Evolutionary conservation across 2,113 vertebrate species (phyloP).

Genomic region (Glaucomys volans): DNA sequence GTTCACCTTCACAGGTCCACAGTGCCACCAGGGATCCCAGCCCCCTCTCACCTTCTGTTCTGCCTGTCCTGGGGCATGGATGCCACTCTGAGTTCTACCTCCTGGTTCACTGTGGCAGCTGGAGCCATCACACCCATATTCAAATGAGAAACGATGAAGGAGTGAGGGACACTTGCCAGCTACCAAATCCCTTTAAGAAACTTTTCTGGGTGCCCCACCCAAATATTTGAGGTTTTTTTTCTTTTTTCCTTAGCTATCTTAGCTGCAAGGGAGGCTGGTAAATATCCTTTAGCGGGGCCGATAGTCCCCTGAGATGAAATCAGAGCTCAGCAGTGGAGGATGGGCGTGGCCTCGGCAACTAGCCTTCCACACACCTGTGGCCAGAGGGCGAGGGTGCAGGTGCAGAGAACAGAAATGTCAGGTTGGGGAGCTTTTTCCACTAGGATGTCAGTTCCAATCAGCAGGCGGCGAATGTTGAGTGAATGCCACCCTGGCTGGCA

Average conservation of each 20-base stretch:
- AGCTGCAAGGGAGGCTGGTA: neutral
- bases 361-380: neutral
- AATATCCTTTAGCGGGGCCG: neutral
- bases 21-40: neutral
- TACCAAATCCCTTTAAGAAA: neutral
- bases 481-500: neutral
- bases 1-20: too few species aligned
- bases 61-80: neutral
- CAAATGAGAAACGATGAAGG: neutral
- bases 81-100: neutral
- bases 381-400: neutral
- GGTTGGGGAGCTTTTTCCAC: neutral
- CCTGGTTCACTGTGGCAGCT: neutral
- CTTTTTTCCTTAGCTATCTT: neutral
- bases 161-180: neutral
- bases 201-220: neutral
- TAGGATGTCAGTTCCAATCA: neutral
- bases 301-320: neutral
- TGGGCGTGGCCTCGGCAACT: neutral
- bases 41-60: neutral
- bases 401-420: neutral
- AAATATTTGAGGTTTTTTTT: neutral
- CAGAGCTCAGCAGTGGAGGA: neutral
- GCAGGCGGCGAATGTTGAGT: neutral
- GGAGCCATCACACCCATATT: neutral